These are phyloP conservation scores for Salvelinus fontinalis DNA, from an alignment of 2,113 vertebrate genomes.

Conservation along the genomic window DNA sequence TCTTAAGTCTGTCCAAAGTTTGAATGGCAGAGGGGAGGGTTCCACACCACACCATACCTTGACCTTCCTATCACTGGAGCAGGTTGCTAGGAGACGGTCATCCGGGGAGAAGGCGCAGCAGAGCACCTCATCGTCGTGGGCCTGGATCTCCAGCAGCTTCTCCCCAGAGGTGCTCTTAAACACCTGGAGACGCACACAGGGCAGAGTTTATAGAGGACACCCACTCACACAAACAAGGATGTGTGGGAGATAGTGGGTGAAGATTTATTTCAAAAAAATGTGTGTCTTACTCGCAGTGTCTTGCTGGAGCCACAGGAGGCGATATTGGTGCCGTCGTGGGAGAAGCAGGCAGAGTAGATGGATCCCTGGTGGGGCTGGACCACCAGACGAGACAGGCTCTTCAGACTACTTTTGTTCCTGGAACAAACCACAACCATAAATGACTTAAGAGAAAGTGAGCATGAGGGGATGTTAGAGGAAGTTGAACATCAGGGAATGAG, in stretches of 20 bases:
- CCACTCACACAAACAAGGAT: neutral
- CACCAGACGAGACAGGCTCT: constrained; percentile 86
- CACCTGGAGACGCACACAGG: constrained; percentile 73
- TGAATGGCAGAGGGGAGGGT: constrained; percentile 68
- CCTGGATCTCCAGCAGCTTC: constrained; percentile 82
- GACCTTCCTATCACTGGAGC: constrained; percentile 90
- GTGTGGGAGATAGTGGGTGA: neutral
- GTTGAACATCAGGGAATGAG: neutral
- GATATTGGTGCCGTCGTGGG: constrained; percentile 84
- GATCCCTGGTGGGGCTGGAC: constrained; percentile 90
- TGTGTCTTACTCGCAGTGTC: constrained; percentile 83
- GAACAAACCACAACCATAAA: neutral
- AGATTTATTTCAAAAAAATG: neutral
- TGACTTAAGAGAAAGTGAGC: neutral
- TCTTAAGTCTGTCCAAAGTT: neutral
- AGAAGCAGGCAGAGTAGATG: constrained; percentile 91
- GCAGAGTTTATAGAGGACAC: neutral
- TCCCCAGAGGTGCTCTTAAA: constrained; percentile 91
- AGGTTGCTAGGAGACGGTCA: constrained; percentile 85
- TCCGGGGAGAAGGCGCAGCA: constrained; percentile 91
- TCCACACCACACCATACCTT: constrained; percentile 73
- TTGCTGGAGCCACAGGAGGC: constrained; percentile 91
- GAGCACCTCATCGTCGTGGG: constrained; percentile 91
- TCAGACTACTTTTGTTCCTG: constrained; percentile 87
- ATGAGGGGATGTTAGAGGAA: too few species aligned